Conservation (phyloP, 2,113 vertebrate species). For the Motacilla tschutschensis region DNA sequence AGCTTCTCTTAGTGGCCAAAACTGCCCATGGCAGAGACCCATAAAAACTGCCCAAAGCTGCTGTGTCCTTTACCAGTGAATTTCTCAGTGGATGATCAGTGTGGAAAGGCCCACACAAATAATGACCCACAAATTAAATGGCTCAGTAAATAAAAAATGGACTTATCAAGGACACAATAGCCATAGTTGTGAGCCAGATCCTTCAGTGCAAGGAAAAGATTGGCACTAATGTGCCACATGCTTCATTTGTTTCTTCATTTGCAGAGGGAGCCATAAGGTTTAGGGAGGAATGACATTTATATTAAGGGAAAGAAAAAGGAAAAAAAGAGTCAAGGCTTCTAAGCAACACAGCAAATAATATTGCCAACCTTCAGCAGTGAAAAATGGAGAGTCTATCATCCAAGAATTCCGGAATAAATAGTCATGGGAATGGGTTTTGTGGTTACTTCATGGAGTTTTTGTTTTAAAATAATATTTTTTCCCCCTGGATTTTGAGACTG, state of each 20-base stretch:
- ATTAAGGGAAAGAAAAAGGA: constrained; percentile 24
- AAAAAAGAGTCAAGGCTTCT: background rate
- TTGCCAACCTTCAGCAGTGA: constrained; percentile 1
- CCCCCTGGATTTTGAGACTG: background rate
- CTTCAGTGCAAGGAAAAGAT: constrained; percentile 7
- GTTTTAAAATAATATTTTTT: background rate
- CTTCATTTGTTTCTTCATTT: constrained; percentile 59
- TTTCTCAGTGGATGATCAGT: background rate
- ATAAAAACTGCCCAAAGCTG: background rate
- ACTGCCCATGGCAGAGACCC: background rate
- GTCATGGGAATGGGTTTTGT: background rate
- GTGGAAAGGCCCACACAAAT: background rate
- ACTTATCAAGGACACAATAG: constrained; percentile 40
- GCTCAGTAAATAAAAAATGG: constrained; percentile 52
- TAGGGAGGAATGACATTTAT: constrained; percentile 40
- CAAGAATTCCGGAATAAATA: background rate
- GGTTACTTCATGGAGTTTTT: background rate
- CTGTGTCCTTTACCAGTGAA: background rate
- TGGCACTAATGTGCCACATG: constrained; percentile 50
- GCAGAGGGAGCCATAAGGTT: constrained; percentile 38
- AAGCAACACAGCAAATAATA: constrained; percentile 6
- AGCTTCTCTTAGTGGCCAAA: background rate
- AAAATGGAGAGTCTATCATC: background rate
- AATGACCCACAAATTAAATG: constrained; percentile 31
- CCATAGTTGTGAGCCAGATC: background rate